Evolutionary conservation across 2,797 vertebrate species (phyloP), one percentile per base, ranked within the genome.

Genomic region (Carcharodon carcharias): DNA sequence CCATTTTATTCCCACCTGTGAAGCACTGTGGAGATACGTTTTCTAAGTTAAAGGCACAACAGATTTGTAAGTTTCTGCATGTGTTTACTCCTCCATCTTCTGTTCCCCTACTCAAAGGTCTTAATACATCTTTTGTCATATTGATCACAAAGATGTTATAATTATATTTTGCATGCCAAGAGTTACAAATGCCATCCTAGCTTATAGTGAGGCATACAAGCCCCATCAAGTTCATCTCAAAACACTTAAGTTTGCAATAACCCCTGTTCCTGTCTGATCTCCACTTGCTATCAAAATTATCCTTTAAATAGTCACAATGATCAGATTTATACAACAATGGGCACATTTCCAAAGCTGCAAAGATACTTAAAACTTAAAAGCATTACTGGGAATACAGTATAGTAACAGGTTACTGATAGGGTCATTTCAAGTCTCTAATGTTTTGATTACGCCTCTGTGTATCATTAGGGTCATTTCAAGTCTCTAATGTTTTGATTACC

Each of bases 381-480:
- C 50, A 91, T 16, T 50, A 61, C 31, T 54, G 45, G 85, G 73
- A 67, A 45, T 35, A 40, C 4, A 8, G 35, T 35, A 73, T 35
- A 35, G 28, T 73, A 73, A 7, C 71, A 73, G n/a, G 77, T 40
- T 40, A 16, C 3, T 40, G 35, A 80, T 16, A 40, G 14, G 77
- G 14, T 40, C 2, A 40, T 40, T n/a, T 1, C 8, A n/a, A 35
- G 35, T 80, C 35, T 73, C 71, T 14, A 0, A 77, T 12, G 35
- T 77, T 50, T 58, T 77, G 95, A 96, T 95, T 89, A 88, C 67
- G 80, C 93, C 67, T 80, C 89, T 92, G 88, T 96, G 28, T 31
- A 63, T 21, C 21, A 96, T 91, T 97, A 96, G n/a, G n/a, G n/a
- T n/a, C n/a, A n/a, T n/a, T n/a, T n/a, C n/a, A n/a, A n/a, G n/a